Evolutionary conservation across 2,797 vertebrate species (phyloP).

Genomic region (Brotula barbata): DNA sequence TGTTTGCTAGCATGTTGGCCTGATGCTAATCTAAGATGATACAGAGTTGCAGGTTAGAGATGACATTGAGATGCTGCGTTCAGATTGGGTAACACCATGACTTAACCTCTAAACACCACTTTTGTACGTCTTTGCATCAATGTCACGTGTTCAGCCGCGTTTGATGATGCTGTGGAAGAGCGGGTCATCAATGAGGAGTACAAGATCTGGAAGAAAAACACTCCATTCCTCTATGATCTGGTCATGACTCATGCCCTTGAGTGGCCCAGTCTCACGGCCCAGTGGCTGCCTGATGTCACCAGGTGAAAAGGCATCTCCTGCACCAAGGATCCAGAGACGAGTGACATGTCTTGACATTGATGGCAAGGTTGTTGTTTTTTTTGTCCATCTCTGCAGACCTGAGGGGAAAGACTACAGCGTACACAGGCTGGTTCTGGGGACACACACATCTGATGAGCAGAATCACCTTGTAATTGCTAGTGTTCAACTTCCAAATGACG

Average conservation of each 20-base stretch:
- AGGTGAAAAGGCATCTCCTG: constrained; percentile 75
- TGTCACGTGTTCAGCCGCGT: constrained; percentile 81
- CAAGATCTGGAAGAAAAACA: constrained; percentile 99
- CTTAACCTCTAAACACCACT: background rate
- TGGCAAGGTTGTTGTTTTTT: too few species aligned
- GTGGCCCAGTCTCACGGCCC: constrained; percentile 97
- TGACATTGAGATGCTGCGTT: too few species aligned
- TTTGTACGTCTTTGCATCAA: background rate
- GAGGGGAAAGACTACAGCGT: constrained; percentile 98
- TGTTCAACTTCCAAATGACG: constrained; percentile 95
- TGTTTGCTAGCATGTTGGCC: too few species aligned
- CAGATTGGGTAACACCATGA: too few species aligned
- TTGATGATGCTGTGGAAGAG: constrained; percentile 98
- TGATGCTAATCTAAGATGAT: background rate
- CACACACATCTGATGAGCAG: constrained; percentile 96
- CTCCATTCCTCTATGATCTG: constrained; percentile 95
- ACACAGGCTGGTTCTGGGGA: constrained; percentile 92
- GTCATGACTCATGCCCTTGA: constrained; percentile 99
- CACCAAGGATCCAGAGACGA: background rate
- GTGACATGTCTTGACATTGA: background rate
- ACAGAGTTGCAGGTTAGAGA: background rate
- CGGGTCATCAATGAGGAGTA: constrained; percentile 98
- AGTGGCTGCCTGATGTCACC: constrained; percentile 98
- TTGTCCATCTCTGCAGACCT: constrained; percentile 77
- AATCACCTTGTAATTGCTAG: constrained; percentile 97